Evolutionary conservation across 2,888 invertebrate genomes (phyloP), one percentile per base, ranked within the genome.

Genomic region (Galerucella calmariensis): DNA sequence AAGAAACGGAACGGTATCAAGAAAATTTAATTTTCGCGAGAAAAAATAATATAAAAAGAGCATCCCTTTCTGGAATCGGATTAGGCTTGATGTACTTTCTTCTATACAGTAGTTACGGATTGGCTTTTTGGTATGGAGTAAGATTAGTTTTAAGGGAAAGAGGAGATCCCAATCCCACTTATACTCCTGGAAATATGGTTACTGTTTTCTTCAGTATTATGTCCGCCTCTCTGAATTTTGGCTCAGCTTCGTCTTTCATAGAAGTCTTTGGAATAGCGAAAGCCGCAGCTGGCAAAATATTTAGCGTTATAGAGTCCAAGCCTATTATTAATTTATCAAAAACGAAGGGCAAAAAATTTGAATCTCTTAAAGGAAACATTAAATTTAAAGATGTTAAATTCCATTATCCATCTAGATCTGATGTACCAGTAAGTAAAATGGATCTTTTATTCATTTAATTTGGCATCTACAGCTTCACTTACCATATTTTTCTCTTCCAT

Each of bases 111-210:
- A 91, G 94, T 6, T 95, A 95, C 83, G 93, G 93, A 0, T 85
- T 96, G 41, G 94, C 95, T 0, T 95, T 96, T 86, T 96, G 95
- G 94, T 96, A 94, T 84, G 96, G 96, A 0, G 92, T 94, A 78
- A 89, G 88, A 53, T 87, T 94, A 12, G 90, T 94, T 80, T 82
- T 92, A 0, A 89, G 91, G n/a, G 90, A 92, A 12, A 88, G 89
- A 20, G 79, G 83, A 2, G 82, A 85, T 9, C 86, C 83, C 59
- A 65, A 83, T 72, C 81, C 69, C 0, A 89, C 86, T 67, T 94
- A 94, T 80, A 89, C 90, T 74, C 89, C 92, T 0, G 89, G 89
- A 67, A 92, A 90, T 14, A 93, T 94, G 93, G 90, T 94, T 20
- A 92, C 92, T 16, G 94, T 95, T 51, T 95, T 95, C 87, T 95